Percentiles rank a stretch among this genome's conserved stretches.
phyloP scores from a whole-genome alignment of 2,797 vertebrate genomes.

The Chelmon rostratus region DNA sequence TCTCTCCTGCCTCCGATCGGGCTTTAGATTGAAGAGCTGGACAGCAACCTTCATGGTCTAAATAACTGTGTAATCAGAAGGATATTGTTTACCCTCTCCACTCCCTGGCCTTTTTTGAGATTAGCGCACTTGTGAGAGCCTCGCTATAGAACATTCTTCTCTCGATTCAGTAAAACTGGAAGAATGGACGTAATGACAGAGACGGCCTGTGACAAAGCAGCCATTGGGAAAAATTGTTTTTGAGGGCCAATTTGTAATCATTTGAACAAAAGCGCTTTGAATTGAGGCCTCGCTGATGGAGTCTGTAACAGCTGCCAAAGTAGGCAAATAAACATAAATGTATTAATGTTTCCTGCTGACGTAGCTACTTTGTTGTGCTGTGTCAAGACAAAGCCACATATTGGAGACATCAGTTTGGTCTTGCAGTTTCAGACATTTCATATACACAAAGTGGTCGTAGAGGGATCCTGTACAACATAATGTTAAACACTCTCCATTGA shows the following conservation, averaged over 20 bases:
- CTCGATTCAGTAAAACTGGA: constrained; percentile 17
- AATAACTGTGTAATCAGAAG: constrained; percentile 55
- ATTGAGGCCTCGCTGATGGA: neutral
- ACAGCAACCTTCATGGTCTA: constrained; percentile 41
- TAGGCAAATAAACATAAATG: neutral
- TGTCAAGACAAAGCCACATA: too few species aligned
- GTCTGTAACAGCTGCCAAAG: neutral
- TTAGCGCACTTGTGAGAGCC: constrained; percentile 30
- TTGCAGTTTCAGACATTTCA: neutral
- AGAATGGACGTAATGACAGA: neutral
- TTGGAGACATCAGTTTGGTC: neutral
- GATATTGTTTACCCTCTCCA: constrained; percentile 39
- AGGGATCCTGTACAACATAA: neutral
- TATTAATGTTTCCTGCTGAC: neutral
- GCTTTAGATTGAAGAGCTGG: constrained; percentile 27
- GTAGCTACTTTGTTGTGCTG: neutral
- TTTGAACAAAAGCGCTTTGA: constrained; percentile 19
- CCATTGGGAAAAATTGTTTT: neutral
- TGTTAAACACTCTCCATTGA: neutral
- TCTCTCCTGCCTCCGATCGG: constrained; percentile 2
- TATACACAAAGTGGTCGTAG: neutral
- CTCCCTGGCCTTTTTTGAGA: constrained; percentile 21
- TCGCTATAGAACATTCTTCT: neutral
- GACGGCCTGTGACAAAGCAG: constrained; percentile 10
- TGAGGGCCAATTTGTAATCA: constrained; percentile 29